Base-by-base conservation (phyloP, 2,888 invertebrate genomes). In the Fragum fragum region DNA sequence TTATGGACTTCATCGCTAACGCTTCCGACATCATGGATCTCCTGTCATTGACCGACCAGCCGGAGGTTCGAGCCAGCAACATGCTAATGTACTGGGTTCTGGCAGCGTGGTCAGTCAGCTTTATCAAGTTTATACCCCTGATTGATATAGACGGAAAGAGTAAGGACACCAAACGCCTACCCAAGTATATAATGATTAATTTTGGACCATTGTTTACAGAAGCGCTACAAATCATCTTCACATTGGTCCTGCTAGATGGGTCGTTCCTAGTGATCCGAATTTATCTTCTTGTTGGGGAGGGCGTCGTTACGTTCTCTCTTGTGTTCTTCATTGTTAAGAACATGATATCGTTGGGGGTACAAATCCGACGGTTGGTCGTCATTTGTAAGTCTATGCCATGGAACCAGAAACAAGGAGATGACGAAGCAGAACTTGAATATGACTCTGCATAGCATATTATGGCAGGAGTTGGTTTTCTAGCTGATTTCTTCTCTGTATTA, bases 1-100 rank as follows among this genome's bases (percentile, higher is more conserved):
- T 66, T 9, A 32, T 66, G 42, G 66, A 66, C 16, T 66, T 66
- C 66, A 32, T 66, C 42, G 66, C 66, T 14, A 66, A 66, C 23
- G 66, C 66, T 11, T 66, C 66, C 11, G 66, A 66, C 66, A 66
- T 66, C 23, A 66, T 66, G 66, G 66, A 66, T n/a, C 32, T 66
- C 6, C 66, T 66, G 16, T 66, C 66, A 3, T 11, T 66, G 21
- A 66, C 66, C 1, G 66, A 66, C 42, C 42, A 66, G 42, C 11
- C 39, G 14, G 66, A 42, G 26, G 42, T 66, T 18, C 66, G 66
- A 21, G 26, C 42, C 42, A 66, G 23, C 42, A 42, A 2, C 16
- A 42, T 16, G 23, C 26, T 66, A 21, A 39, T 66, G 66, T 66
- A 66, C 23, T 66, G 66, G 66, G 66, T 66, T 9, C 42, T 66